Evolutionary conservation across 1,140 invertebrate species (phyloP).

Genomic region (Plectrocnemia conspersa): DNA sequence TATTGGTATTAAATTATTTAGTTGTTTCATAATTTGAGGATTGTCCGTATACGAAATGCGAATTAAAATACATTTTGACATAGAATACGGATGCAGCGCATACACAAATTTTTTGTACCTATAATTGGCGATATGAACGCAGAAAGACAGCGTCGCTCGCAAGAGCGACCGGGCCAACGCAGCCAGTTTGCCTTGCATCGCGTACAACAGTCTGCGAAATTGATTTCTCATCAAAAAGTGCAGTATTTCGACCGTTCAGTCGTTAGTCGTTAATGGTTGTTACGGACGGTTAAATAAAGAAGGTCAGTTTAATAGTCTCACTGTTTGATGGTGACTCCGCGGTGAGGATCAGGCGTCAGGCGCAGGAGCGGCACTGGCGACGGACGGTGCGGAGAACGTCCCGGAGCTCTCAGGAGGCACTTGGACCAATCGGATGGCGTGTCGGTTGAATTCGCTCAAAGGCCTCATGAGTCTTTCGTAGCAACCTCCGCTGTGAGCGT

Average conservation of each 20-base stretch:
- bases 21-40: no score
- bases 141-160: constrained; percentile 59
- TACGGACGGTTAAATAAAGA: neutral
- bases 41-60: no score
- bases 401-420: constrained; percentile 50
- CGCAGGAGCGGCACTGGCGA: constrained; percentile 17
- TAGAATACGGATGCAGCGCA: no score
- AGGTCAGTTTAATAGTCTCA: constrained; percentile 18
- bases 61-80: no score
- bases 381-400: neutral
- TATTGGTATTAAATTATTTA: no score
- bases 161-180: constrained; percentile 56
- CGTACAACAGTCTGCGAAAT: constrained; percentile 32
- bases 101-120: constrained; percentile 48
- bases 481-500: constrained; percentile 36
- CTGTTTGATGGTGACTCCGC: constrained; percentile 35
- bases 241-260: neutral
- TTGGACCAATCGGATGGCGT: constrained; percentile 76
- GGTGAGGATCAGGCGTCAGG: constrained; percentile 28
- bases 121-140: constrained; percentile 59
- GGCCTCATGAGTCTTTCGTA: constrained; percentile 37
- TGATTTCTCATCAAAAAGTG: constrained; percentile 1
- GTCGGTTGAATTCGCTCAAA: constrained; percentile 42
- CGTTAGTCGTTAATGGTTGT: no score
- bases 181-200: constrained; percentile 43